These are phyloP conservation scores for Stenurella melanura DNA, from an alignment of 2,888 invertebrate species.

Conservation along the genomic window DNA sequence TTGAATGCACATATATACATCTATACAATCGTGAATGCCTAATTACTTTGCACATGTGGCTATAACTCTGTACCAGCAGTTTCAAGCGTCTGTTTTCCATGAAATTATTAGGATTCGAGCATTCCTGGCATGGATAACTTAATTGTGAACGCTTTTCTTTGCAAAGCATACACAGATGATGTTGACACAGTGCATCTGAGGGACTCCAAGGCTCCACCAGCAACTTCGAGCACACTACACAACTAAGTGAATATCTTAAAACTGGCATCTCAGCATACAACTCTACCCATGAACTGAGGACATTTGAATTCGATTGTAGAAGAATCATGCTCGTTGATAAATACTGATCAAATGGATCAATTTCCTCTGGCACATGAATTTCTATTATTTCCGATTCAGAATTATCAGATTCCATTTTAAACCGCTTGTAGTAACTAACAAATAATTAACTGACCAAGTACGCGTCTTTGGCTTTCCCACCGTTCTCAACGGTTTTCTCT, in stretches of 20 bases:
- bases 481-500: too few species aligned
- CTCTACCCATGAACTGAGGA: constrained; percentile 86
- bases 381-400: too few species aligned
- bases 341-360: too few species aligned
- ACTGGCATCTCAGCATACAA: constrained; percentile 87
- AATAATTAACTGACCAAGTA: too few species aligned
- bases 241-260: constrained; percentile 89
- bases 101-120: constrained; percentile 89
- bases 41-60: constrained; percentile 82
- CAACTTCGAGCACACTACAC: constrained; percentile 91
- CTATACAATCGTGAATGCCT: too few species aligned
- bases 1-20: too few species aligned
- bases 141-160: constrained; percentile 89
- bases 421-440: too few species aligned
- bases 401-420: too few species aligned
- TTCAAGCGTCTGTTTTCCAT: constrained; percentile 88
- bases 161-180: constrained; percentile 91
- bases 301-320: constrained; percentile 83
- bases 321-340: too few species aligned
- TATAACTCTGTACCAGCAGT: constrained; percentile 90
- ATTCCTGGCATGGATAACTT: constrained; percentile 89
- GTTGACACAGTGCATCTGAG: constrained; percentile 87
- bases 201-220: constrained; percentile 89
- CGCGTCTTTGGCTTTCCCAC: too few species aligned
- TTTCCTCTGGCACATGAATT: too few species aligned